Base-by-base conservation (phyloP, 2,797 vertebrate species). In the Cossypha heuglini region DNA sequence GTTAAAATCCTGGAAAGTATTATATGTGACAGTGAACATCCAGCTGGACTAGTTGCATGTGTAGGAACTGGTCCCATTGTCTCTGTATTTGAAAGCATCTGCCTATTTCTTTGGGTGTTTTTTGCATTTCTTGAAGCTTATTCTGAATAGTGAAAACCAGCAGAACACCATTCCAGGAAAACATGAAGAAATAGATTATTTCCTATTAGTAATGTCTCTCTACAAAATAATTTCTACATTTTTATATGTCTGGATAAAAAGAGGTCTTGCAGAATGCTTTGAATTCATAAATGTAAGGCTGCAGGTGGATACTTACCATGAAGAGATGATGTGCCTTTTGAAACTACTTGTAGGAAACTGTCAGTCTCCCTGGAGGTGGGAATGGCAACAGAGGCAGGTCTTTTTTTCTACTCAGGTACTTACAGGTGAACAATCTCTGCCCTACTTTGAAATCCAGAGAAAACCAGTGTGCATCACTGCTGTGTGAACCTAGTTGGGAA, bases 391-490 rank as follows among this genome's bases (percentile, higher is more conserved):
- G 68, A 93, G 94, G 82, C 89, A 96, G 86, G 84, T 90, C 75
- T 95, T 94, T 96, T 94, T 95, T 94, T 93, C 68, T 94, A 90
- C 96, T 97, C 96, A 96, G 95, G 95, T 95, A 94, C 68, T 95
- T 95, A 95, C 6, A 90, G 85, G 88, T 84, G 92, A 96, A 90
- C 88, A 93, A 83, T 94, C 68, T 93, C 90, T 91, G 85, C 76
- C 79, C 88, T 91, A 35, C 62, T 90, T 95, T 37, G 69, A 86
- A 94, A 90, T 87, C 57, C 59, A 77, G 86, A 94, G 72, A 59
- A 38, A 83, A 93, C 17, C 68, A 37, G 46, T 31, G 22, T 75
- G 54, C 75, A 91, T 49, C 73, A 75, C 54, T 86, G 79, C 82
- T 94, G 54, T 81, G 69, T 90, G 59, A 69, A 62, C 26, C 43